Conservation (phyloP, 2,113 vertebrate species). For the Laterallus jamaicensis region DNA sequence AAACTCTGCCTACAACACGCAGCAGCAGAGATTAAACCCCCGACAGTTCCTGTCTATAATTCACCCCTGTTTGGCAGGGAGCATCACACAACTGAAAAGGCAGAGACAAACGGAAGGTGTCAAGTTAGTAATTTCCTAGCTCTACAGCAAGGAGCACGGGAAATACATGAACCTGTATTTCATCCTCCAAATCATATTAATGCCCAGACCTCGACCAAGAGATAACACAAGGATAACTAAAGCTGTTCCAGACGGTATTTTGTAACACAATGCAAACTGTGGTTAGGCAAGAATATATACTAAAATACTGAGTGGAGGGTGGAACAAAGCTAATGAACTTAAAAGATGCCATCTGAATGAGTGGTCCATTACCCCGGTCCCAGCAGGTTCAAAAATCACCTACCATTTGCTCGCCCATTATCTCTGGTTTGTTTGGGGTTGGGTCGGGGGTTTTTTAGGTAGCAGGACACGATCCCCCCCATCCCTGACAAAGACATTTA, state of each 20-base stretch:
- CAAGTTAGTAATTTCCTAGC: conserved; percentile 47
- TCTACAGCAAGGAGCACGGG: conserved; percentile 31
- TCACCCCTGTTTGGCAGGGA: conserved; percentile 7
- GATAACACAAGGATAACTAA: not conserved
- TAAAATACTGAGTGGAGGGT: conserved; percentile 5
- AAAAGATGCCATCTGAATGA: conserved; percentile 8
- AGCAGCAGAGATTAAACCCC: conserved; percentile 44
- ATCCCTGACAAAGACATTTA: conserved; percentile 37
- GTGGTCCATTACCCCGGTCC: not conserved
- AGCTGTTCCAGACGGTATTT: not conserved
- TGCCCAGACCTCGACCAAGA: not conserved
- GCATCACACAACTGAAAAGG: not conserved
- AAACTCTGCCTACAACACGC: not conserved
- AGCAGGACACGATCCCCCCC: not conserved
- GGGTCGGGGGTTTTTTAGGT: not conserved
- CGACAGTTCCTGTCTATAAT: conserved; percentile 17
- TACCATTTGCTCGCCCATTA: conserved; percentile 36
- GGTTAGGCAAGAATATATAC: not conserved
- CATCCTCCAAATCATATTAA: conserved; percentile 20
- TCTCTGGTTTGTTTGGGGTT: not conserved
- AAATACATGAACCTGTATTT: conserved; percentile 14
- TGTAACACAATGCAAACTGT: not conserved
- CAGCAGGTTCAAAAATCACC: not conserved
- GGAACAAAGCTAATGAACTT: conserved; percentile 34
- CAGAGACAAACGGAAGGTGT: conserved; percentile 55